Evolutionary conservation across 1,140 invertebrate genomes (phyloP).

Genomic region (Octopus sinensis): DNA sequence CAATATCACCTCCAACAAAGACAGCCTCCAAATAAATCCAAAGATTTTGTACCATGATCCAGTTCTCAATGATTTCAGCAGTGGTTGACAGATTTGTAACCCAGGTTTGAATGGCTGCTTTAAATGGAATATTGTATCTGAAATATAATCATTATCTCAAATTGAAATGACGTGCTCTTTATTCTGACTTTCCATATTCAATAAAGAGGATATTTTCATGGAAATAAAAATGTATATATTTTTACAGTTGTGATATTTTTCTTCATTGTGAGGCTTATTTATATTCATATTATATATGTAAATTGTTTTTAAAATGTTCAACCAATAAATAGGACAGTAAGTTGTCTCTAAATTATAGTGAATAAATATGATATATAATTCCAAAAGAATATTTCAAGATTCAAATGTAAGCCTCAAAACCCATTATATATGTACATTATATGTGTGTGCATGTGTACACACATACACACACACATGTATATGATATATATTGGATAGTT

Average conservation of each 20-base stretch:
- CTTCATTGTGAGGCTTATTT: background rate
- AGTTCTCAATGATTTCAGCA: slow-evolving; percentile 55
- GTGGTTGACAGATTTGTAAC: slow-evolving; percentile 54
- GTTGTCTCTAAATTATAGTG: too few relatives aligned
- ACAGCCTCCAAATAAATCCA: slow-evolving; percentile 58
- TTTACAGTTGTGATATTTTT: background rate
- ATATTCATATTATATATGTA: background rate
- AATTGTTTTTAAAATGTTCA: too few relatives aligned
- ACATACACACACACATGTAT: too few relatives aligned
- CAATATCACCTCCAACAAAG: slow-evolving; percentile 58
- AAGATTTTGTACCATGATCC: slow-evolving; percentile 55
- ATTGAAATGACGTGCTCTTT: background rate
- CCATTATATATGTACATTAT: too few relatives aligned
- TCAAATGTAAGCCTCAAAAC: too few relatives aligned
- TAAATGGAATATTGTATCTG: slow-evolving; percentile 57
- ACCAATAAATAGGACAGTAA: too few relatives aligned
- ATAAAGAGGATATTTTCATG: too few relatives aligned
- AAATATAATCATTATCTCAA: background rate
- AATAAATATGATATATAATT: too few relatives aligned
- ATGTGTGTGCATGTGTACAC: too few relatives aligned
- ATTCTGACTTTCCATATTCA: background rate
- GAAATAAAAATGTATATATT: too few relatives aligned
- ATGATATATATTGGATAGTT: too few relatives aligned
- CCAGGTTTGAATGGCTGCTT: slow-evolving; percentile 56
- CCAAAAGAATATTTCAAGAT: too few relatives aligned